phyloP scores from a whole-genome alignment of 2,113 vertebrate genomes.

The Cinclus cinclus region DNA sequence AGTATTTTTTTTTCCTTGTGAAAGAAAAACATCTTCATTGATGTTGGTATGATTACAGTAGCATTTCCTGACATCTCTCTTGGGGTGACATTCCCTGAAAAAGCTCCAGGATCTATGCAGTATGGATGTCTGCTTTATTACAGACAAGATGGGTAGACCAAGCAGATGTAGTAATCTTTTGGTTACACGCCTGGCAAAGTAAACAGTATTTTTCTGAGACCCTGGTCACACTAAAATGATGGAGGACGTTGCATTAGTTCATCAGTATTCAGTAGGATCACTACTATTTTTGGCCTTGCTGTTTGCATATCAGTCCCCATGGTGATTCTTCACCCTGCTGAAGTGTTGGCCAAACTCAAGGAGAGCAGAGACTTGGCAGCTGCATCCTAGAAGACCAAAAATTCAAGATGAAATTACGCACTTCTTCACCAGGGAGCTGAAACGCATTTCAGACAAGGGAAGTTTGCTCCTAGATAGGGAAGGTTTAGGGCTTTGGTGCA shows the following conservation, averaged over 20 bases:
- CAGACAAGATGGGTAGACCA: not conserved
- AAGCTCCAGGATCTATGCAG: not conserved
- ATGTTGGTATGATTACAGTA: slow-evolving; percentile 1
- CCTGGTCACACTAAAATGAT: not conserved
- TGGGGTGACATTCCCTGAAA: not conserved
- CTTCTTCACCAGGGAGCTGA: not conserved
- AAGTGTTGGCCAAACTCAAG: not conserved
- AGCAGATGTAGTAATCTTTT: not conserved
- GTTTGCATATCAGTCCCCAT: not conserved
- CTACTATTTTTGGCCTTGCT: not conserved
- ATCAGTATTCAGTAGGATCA: slow-evolving; percentile 1
- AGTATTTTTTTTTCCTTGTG: not conserved
- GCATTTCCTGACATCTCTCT: not conserved
- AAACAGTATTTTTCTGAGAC: not conserved
- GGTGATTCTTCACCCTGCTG: not conserved
- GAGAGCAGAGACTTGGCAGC: not conserved
- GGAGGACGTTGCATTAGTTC: not conserved
- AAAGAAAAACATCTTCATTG: not conserved
- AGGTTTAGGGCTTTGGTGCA: not conserved
- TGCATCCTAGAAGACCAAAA: not conserved
- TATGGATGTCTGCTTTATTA: not conserved
- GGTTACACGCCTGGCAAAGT: not conserved
- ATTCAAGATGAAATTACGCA: not conserved
- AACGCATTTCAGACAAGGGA: not conserved
- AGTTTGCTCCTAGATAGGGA: not conserved